A percentile compares a stretch with the other conserved stretches of the same genome.
These are phyloP conservation scores for Moxostoma hubbsi DNA, from an alignment of 2,797 vertebrate genomes.

Conservation along the genomic window DNA sequence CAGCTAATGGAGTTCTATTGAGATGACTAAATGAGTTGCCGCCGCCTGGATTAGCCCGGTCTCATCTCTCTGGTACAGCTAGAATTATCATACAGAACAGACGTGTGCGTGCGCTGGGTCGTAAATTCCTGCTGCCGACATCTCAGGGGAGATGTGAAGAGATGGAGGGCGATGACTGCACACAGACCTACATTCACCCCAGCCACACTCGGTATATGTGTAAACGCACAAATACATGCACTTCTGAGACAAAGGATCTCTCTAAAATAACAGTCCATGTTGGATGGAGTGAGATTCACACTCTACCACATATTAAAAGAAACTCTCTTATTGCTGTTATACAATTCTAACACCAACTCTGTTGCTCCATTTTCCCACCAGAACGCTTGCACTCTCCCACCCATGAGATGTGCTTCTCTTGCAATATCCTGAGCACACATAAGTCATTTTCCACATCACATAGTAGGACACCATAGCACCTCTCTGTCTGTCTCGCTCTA, in stretches of 20 bases:
- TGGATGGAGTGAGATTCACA: slow-evolving; percentile 22
- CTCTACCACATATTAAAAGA: slow-evolving; percentile 25
- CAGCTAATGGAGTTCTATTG: slow-evolving; percentile 77
- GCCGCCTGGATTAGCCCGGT: slow-evolving; percentile 75
- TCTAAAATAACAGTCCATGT: slow-evolving; percentile 12
- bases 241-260: slow-evolving; percentile 32
- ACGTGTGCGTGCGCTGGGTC: slow-evolving; percentile 75
- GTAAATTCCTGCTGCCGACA: slow-evolving; percentile 77
- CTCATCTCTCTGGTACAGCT: slow-evolving; percentile 73
- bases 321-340: slow-evolving; percentile 25
- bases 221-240: slow-evolving; percentile 26
- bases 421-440: slow-evolving; percentile 15
- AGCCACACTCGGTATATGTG: slow-evolving; percentile 47
- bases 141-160: slow-evolving; percentile 73
- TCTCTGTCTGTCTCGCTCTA: slow-evolving; percentile 7
- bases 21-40: slow-evolving; percentile 78
- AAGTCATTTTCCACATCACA: slow-evolving; percentile 25
- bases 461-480: slow-evolving; percentile 7
- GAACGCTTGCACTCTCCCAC: slow-evolving; percentile 6
- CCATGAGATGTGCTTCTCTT: slow-evolving; percentile 9
- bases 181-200: slow-evolving; percentile 78
- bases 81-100: slow-evolving; percentile 80
- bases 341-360: slow-evolving; percentile 32
- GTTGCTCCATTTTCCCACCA: slow-evolving; percentile 21
- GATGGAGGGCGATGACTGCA: slow-evolving; percentile 74